Conservation (phyloP, 2,797 vertebrate species). For the Erpetoichthys calabaricus region DNA sequence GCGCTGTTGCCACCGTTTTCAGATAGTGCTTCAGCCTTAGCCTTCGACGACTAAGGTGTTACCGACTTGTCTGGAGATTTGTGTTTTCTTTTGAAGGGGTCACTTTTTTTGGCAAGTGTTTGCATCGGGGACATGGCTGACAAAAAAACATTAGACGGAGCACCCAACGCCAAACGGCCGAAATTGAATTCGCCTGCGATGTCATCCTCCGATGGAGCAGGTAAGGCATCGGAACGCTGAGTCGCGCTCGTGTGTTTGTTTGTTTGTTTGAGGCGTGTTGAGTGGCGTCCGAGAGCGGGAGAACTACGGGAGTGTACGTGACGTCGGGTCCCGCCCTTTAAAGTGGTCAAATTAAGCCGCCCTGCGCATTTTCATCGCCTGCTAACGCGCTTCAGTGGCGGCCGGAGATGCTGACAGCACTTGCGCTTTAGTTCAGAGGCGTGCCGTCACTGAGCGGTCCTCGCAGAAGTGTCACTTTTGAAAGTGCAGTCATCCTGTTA, state of each 20-base stretch:
- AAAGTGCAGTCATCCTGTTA: no score
- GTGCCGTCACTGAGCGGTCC: no score
- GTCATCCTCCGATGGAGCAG: constrained; percentile 80
- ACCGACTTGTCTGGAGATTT: no score
- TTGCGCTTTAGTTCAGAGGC: no score
- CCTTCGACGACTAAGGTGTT: no score
- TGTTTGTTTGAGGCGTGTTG: no score
- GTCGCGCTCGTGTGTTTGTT: neutral
- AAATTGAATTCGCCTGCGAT: constrained; percentile 91
- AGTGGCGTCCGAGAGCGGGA: constrained; percentile 9
- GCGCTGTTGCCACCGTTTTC: constrained; percentile 80
- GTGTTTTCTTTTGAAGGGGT: no score
- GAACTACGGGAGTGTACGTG: constrained; percentile 23
- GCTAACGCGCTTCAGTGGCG: no score
- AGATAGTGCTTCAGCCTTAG: constrained; percentile 16
- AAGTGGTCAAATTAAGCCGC: constrained; percentile 27
- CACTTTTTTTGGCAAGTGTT: no score
- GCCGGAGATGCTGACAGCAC: no score
- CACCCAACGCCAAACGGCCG: constrained; percentile 84
- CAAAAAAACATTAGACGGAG: constrained; percentile 88
- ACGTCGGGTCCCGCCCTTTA: no score
- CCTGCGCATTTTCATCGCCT: neutral
- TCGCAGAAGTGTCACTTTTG: no score
- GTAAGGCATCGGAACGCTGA: constrained; percentile 47
- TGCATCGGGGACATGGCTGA: constrained; percentile 61